Conservation (phyloP, 1,140 invertebrate species). For the Monochamus saltuarius region DNA sequence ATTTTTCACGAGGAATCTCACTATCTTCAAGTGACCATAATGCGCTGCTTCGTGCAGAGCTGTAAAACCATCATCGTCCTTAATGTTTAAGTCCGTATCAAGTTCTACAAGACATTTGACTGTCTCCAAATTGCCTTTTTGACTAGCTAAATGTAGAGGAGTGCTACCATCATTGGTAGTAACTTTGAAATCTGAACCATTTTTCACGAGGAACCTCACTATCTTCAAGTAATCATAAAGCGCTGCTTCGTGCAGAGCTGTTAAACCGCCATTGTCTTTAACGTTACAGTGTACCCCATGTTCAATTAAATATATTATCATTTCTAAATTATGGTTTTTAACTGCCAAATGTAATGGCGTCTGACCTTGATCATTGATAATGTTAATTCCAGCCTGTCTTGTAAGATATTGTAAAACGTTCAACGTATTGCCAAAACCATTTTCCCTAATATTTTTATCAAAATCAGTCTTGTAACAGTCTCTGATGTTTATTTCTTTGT, state of each 20-base stretch:
- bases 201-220: slow-evolving; percentile 14
- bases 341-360: slow-evolving; percentile 29
- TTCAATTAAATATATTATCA: slow-evolving; percentile 26
- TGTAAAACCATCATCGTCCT: slow-evolving; percentile 20
- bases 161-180: slow-evolving; percentile 16
- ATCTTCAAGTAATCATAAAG: slow-evolving; percentile 44
- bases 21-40: slow-evolving; percentile 65
- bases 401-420: no score
- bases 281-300: slow-evolving; percentile 26
- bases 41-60: slow-evolving; percentile 64
- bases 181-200: slow-evolving; percentile 19
- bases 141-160: slow-evolving; percentile 34
- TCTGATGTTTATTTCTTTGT: no score
- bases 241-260: slow-evolving; percentile 54
- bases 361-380: no score
- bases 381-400: no score
- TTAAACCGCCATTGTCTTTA: slow-evolving; percentile 16
- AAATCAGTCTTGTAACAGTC: no score
- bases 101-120: slow-evolving; percentile 31
- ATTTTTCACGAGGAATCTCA: slow-evolving; percentile 30
- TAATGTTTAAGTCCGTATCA: slow-evolving; percentile 25
- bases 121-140: slow-evolving; percentile 28
- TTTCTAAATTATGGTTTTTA: slow-evolving; percentile 15
- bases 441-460: no score
- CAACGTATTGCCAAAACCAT: no score